These are phyloP conservation scores for Sesia apiformis DNA, from an alignment of 2,888 invertebrate genomes.

Conservation along the genomic window DNA sequence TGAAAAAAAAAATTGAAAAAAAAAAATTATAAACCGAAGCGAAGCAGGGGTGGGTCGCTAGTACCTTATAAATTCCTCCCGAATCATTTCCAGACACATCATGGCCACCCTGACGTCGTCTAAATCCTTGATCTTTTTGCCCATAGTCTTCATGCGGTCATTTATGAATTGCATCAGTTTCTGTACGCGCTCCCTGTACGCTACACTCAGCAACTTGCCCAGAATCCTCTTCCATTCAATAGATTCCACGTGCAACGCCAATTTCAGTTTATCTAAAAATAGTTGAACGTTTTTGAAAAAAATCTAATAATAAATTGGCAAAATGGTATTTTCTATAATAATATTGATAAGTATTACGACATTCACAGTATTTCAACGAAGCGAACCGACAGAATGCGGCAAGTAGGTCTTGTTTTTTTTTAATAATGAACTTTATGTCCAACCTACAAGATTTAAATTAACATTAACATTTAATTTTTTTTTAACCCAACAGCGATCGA, in stretches of 20 bases:
- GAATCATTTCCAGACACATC: constrained; percentile 82
- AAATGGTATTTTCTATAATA: neutral
- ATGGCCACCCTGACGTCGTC: constrained; percentile 88
- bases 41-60: neutral
- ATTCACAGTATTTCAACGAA: too few species aligned
- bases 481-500: too few species aligned
- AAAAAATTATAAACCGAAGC: neutral
- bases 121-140: constrained; percentile 82
- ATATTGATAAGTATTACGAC: neutral
- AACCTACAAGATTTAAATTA: too few species aligned
- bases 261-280: constrained; percentile 75
- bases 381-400: too few species aligned
- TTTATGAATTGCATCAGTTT: constrained; percentile 85
- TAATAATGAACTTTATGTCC: too few species aligned
- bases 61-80: constrained; percentile 83
- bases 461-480: too few species aligned
- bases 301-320: too few species aligned
- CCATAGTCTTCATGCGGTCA: constrained; percentile 80
- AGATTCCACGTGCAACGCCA: constrained; percentile 82
- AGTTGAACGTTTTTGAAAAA: neutral
- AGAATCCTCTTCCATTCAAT: constrained; percentile 85
- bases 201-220: constrained; percentile 79
- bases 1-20: too few species aligned
- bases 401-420: too few species aligned
- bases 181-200: constrained; percentile 81